A percentile compares a stretch with the other conserved stretches of the same genome.
These are phyloP conservation scores for Drosophila cognata DNA, from an alignment of 2,888 invertebrate genomes.

Conservation along the genomic window DNA sequence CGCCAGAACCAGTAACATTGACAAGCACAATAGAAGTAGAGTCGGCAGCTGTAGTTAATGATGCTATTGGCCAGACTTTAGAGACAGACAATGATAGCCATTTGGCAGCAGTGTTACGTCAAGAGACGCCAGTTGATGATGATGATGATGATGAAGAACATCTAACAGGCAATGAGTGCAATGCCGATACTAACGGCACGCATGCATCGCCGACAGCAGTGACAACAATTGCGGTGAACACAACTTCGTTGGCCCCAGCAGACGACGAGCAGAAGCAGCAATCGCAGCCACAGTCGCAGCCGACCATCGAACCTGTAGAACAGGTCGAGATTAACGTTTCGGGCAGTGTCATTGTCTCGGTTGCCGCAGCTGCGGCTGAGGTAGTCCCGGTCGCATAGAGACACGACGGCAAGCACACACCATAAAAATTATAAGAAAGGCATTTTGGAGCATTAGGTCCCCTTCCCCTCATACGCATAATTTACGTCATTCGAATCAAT, in stretches of 20 bases:
- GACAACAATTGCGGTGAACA: constrained; percentile 71
- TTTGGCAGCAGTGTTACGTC: constrained; percentile 72
- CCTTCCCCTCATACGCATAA: constrained; percentile 31
- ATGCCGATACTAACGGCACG: constrained; percentile 62
- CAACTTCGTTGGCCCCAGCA: constrained; percentile 35
- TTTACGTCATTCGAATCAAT: constrained; percentile 46
- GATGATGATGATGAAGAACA: constrained; percentile 52
- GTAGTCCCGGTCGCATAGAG: constrained; percentile 69
- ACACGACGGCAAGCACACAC: constrained; percentile 26
- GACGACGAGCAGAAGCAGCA: constrained; percentile 25
- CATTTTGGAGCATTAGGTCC: constrained; percentile 47
- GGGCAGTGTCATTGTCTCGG: constrained; percentile 68
- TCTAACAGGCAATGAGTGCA: constrained; percentile 41
- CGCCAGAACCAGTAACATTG: constrained; percentile 23
- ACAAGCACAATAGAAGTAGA: constrained; percentile 35
- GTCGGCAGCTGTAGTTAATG: constrained; percentile 25
- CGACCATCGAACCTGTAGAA: constrained; percentile 77
- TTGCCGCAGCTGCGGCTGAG: constrained; percentile 51
- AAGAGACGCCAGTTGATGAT: constrained; percentile 80
- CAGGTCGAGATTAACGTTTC: constrained; percentile 80
- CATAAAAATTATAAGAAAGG: constrained; percentile 30
- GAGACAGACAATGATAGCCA: constrained; percentile 69
- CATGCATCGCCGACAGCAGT: constrained; percentile 59
- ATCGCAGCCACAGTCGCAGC: constrained; percentile 41
- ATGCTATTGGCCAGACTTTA: constrained; percentile 38